Evolutionary conservation across 2,113 vertebrate genomes (phyloP).

Genomic region (Hemicordylus capensis): DNA sequence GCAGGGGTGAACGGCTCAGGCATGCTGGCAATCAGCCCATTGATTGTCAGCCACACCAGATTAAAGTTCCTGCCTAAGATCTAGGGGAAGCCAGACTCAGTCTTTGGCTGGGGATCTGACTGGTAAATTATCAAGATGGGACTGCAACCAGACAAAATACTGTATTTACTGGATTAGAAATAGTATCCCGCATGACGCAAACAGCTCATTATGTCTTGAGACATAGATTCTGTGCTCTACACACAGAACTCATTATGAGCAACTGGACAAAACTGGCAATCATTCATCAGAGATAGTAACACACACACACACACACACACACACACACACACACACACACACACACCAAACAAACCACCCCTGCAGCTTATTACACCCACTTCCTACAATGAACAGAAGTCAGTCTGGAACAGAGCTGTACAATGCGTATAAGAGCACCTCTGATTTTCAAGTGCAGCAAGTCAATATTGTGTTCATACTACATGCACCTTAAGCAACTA

Average conservation of each 20-base stretch:
- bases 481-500: background rate
- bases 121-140: slow-evolving; percentile 24
- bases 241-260: background rate
- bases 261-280: background rate
- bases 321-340: background rate
- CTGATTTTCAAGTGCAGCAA: background rate
- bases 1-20: background rate
- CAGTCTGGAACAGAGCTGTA: background rate
- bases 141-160: slow-evolving; percentile 17
- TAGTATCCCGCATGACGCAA: slow-evolving; percentile 7
- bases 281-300: background rate
- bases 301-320: background rate
- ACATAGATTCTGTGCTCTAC: background rate
- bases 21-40: background rate
- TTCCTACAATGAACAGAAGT: background rate
- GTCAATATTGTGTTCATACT: background rate
- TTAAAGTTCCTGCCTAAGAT: slow-evolving; percentile 13
- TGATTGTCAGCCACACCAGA: background rate
- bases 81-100: background rate
- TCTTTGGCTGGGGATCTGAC: background rate
- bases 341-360: background rate
- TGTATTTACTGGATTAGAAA: slow-evolving; percentile 17
- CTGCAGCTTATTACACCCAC: background rate
- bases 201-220: background rate
- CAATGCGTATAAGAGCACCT: background rate